A percentile compares a stretch with the other conserved stretches of the same genome.
Conservation (phyloP, 2,888 invertebrate species). For the Gandaritis pyraliata region DNA sequence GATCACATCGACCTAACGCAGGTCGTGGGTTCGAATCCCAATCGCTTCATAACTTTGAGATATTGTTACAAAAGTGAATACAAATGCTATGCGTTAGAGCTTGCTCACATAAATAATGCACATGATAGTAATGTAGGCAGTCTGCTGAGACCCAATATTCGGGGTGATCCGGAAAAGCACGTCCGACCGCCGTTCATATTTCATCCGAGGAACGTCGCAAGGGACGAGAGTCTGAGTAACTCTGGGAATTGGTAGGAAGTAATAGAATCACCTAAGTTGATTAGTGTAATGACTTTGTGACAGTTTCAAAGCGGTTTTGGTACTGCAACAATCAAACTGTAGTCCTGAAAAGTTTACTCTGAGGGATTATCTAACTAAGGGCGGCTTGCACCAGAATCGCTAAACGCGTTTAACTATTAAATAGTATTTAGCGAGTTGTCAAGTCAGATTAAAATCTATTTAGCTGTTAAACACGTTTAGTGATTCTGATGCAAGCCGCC, state of each 20-base stretch:
- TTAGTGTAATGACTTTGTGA: background rate
- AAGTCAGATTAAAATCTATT: no score
- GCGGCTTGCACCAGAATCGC: no score
- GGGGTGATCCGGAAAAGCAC: slow-evolving; percentile 55
- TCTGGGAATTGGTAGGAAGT: slow-evolving; percentile 11
- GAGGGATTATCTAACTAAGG: no score
- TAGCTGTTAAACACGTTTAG: no score
- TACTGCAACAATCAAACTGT: no score
- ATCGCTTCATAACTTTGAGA: no score
- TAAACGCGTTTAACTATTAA: no score
- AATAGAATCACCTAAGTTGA: slow-evolving; percentile 14
- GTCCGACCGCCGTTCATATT: slow-evolving; percentile 61
- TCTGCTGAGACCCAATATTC: slow-evolving; percentile 63
- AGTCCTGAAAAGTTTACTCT: no score
- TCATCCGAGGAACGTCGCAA: slow-evolving; percentile 52
- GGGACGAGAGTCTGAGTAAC: slow-evolving; percentile 43
- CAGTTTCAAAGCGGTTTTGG: background rate
- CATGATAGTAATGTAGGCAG: slow-evolving; percentile 54
- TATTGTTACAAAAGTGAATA: background rate
- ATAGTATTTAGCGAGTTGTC: no score
- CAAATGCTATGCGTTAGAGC: slow-evolving; percentile 26
- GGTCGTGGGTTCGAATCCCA: no score
- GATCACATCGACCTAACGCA: no score
- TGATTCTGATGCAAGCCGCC: no score
- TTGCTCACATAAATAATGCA: slow-evolving; percentile 56